Evolutionary conservation across 2,888 invertebrate species (phyloP).

Genomic region (Masnerella sp.): DNA sequence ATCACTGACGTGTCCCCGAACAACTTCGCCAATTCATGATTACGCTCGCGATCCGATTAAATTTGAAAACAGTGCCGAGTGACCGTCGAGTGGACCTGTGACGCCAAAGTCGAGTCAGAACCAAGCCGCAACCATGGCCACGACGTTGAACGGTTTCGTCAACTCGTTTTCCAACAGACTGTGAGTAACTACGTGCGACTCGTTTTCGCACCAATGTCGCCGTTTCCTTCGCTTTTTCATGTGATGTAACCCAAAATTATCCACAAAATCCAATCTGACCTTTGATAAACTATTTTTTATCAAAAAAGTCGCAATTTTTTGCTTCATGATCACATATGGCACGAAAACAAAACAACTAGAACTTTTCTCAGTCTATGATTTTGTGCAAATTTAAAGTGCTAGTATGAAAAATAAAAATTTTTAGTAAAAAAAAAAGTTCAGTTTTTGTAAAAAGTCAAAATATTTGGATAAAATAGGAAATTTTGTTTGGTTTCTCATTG

Average conservation of each 20-base stretch:
- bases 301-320: no score
- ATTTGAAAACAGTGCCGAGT: conserved; percentile 61
- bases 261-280: no score
- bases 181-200: conserved; percentile 79
- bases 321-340: no score
- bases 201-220: background rate
- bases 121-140: conserved; percentile 79
- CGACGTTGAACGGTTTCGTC: conserved; percentile 82
- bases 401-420: no score
- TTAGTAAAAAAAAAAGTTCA: background rate
- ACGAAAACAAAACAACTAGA: no score
- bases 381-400: no score
- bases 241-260: conserved; percentile 21
- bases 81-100: conserved; percentile 32
- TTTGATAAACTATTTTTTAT: no score
- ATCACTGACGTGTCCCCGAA: conserved; percentile 76
- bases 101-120: conserved; percentile 11
- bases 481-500: no score
- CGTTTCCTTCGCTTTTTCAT: background rate
- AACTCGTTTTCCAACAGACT: conserved; percentile 85
- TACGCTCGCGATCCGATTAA: conserved; percentile 66
- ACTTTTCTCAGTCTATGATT: no score
- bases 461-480: no score
- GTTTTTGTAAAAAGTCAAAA: background rate
- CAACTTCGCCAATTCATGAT: conserved; percentile 70